These are phyloP conservation scores for Apaloderma vittatum DNA, from an alignment of 2,113 vertebrate genomes.

Conservation along the genomic window DNA sequence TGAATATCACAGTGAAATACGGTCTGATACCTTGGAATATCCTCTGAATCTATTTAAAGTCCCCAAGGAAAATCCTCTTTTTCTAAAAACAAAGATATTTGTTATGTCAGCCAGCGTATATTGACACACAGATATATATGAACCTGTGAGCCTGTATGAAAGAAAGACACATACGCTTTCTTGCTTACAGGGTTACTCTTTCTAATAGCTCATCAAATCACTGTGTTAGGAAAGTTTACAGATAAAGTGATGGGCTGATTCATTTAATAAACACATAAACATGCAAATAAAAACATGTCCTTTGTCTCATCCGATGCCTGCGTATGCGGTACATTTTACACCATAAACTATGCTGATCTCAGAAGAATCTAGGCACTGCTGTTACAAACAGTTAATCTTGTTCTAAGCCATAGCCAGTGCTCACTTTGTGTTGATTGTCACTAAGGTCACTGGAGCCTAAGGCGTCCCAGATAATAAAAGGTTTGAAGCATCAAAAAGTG, in stretches of 20 bases:
- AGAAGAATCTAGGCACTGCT: background rate
- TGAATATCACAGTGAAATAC: constrained; percentile 66
- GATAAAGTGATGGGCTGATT: background rate
- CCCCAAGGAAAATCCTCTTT: constrained; percentile 49
- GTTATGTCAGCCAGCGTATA: constrained; percentile 30
- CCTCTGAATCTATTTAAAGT: constrained; percentile 56
- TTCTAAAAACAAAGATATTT: constrained; percentile 44
- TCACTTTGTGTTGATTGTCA: background rate
- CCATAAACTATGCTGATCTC: background rate
- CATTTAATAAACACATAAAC: background rate
- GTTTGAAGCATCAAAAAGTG: background rate
- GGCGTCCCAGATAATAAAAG: background rate
- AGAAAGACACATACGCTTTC: background rate
- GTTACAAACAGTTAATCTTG: background rate
- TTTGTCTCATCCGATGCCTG: background rate
- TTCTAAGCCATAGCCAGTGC: background rate
- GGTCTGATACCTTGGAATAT: constrained; percentile 26
- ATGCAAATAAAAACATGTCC: background rate
- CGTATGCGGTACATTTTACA: background rate
- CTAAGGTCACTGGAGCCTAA: background rate
- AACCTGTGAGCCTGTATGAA: background rate
- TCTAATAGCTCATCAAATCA: background rate
- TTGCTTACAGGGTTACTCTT: background rate
- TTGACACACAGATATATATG: background rate
- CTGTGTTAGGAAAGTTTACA: background rate